Percentiles rank a stretch among this genome's conserved stretches.
phyloP scores from a whole-genome alignment of 2,888 invertebrate species.

The Melanophora roralis region DNA sequence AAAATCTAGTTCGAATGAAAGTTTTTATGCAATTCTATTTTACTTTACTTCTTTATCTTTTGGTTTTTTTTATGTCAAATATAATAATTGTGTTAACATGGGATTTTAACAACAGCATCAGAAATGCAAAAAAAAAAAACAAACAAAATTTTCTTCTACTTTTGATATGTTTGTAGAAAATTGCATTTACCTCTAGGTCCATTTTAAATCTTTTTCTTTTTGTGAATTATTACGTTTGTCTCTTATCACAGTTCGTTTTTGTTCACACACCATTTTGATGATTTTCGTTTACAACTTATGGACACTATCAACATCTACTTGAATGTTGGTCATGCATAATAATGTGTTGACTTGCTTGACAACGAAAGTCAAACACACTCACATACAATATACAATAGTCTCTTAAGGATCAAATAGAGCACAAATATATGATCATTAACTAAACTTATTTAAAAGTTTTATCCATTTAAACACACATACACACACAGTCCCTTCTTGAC shows the following conservation, averaged over 20 bases:
- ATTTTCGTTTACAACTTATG: constrained; percentile 31
- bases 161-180: constrained; percentile 51
- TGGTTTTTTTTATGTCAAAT: constrained; percentile 59
- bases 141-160: neutral
- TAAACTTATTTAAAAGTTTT: constrained; percentile 55
- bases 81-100: constrained; percentile 61
- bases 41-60: neutral
- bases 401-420: constrained; percentile 56
- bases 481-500: neutral
- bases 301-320: constrained; percentile 33
- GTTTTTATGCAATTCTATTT: constrained; percentile 20
- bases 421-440: constrained; percentile 60
- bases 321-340: constrained; percentile 53
- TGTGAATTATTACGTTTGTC: constrained; percentile 67
- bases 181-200: constrained; percentile 48
- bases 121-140: constrained; percentile 59
- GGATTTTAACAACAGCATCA: too few relatives aligned
- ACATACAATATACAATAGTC: neutral
- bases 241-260: constrained; percentile 64
- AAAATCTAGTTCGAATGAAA: constrained; percentile 30
- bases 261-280: constrained; percentile 6
- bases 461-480: constrained; percentile 37
- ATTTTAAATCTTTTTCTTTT: constrained; percentile 14
- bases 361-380: constrained; percentile 12
- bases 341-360: constrained; percentile 54